Percentiles rank a stretch among this genome's conserved stretches.
Evolutionary conservation across 2,888 invertebrate species (phyloP).

Genomic region (Corythucha ciliata): DNA sequence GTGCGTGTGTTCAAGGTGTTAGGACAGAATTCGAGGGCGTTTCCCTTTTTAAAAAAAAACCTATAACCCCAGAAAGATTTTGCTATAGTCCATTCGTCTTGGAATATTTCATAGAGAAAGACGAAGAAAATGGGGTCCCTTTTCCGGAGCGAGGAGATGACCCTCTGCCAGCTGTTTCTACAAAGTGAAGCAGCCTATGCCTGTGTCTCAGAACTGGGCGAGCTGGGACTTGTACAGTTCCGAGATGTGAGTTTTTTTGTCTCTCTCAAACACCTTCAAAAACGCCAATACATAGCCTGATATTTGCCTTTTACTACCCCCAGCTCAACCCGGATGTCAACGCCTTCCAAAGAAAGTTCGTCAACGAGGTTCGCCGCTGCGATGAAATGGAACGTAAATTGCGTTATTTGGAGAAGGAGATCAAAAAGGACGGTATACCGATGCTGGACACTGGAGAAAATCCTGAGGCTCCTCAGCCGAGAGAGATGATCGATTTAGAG

Average conservation of each 20-base stretch:
- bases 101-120: too few relatives aligned
- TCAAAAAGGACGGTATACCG: conserved; percentile 90
- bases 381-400: conserved; percentile 98
- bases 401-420: conserved; percentile 93
- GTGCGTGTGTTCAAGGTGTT: too few relatives aligned
- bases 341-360: conserved; percentile 96
- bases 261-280: too few relatives aligned
- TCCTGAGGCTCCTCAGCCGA: conserved; percentile 97
- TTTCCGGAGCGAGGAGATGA: conserved; percentile 36
- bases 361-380: conserved; percentile 93
- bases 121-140: conserved; percentile 34
- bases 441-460: conserved; percentile 98
- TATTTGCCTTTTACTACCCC: conserved; percentile 20
- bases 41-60: too few relatives aligned
- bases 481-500: conserved; percentile 99
- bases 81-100: too few relatives aligned
- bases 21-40: too few relatives aligned
- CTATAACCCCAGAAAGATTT: too few relatives aligned
- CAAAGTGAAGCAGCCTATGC: conserved; percentile 47
- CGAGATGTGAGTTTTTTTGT: conserved; percentile 41
- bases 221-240: conserved; percentile 55
- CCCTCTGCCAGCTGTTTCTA: conserved; percentile 34
- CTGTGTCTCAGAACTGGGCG: conserved; percentile 54
- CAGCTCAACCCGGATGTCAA: conserved; percentile 95
- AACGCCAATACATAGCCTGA: too few relatives aligned